phyloP scores from a whole-genome alignment of 2,113 vertebrate species.

The Sylvietta virens region DNA sequence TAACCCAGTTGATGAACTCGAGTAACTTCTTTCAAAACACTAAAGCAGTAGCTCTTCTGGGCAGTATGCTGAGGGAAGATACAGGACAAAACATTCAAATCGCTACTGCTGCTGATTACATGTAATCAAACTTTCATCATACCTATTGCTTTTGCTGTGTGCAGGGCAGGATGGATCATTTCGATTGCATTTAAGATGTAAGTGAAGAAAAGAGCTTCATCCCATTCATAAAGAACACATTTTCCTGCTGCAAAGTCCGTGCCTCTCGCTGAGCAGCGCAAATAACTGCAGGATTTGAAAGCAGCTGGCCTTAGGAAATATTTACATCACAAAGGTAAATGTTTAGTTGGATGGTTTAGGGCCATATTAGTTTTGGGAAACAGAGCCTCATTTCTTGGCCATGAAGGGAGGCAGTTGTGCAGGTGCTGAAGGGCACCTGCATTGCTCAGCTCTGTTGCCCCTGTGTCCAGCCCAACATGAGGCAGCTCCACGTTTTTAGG shows the following conservation, averaged over 20 bases:
- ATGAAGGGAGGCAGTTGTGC: background rate
- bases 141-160: background rate
- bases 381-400: background rate
- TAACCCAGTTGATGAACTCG: background rate
- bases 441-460: fast-evolving
- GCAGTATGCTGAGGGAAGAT: background rate
- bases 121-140: background rate
- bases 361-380: background rate
- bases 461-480: background rate
- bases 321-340: conserved; percentile 20
- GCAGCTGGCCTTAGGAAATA: background rate
- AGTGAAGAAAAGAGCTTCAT: background rate
- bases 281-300: background rate
- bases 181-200: background rate
- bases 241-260: background rate
- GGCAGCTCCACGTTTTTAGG: background rate
- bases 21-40: background rate
- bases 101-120: background rate
- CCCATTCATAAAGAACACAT: background rate
- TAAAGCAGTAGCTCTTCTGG: background rate
- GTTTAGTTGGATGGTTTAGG: background rate
- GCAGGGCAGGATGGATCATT: background rate
- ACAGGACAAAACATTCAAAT: background rate
- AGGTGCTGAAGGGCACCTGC: background rate
- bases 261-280: fast-evolving